A percentile compares a stretch with the other conserved stretches of the same genome.
These are phyloP conservation scores for Cetoscarus ocellatus DNA, from an alignment of 2,797 vertebrate species.

Conservation along the genomic window DNA sequence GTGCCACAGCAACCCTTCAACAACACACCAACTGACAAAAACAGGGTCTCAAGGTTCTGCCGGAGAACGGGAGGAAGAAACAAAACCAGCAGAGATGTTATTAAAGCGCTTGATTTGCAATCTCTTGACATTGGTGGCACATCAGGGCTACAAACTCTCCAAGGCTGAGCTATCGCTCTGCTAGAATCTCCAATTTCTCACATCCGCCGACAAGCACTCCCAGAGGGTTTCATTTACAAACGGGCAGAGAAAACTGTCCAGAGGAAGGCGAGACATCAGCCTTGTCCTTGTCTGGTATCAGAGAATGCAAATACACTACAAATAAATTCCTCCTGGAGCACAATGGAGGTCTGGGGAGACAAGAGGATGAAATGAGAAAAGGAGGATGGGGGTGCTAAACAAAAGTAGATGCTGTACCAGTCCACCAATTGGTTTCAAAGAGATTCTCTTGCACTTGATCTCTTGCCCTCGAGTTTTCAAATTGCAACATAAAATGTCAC, in stretches of 20 bases:
- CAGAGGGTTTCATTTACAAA: conserved; percentile 83
- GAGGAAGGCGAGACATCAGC: conserved; percentile 75
- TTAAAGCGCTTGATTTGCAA: conserved; percentile 84
- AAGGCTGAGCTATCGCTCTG: conserved; percentile 67
- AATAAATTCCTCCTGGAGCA: conserved; percentile 80
- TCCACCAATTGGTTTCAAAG: conserved; percentile 80
- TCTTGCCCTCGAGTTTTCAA: conserved; percentile 87
- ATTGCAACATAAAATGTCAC: conserved; percentile 86
- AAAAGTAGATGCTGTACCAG: conserved; percentile 74
- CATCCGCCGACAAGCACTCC: conserved; percentile 76
- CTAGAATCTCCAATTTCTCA: conserved; percentile 79
- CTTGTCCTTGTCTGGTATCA: conserved; percentile 81
- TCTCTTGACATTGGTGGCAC: conserved; percentile 78
- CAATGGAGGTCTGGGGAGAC: conserved; percentile 72
- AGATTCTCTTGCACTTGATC: conserved; percentile 88
- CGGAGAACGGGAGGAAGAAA: conserved; percentile 61
- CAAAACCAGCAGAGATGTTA: conserved; percentile 76
- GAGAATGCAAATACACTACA: conserved; percentile 84
- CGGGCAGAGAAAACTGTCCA: conserved; percentile 70
- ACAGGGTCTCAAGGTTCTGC: conserved; percentile 55
- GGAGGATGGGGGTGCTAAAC: conserved; percentile 61
- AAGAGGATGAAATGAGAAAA: conserved; percentile 75
- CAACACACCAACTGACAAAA: conserved; percentile 59
- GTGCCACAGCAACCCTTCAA: conserved; percentile 55
- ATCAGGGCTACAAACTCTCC: conserved; percentile 58